phyloP scores from a whole-genome alignment of 2,113 vertebrate species.

The Mugil cephalus region DNA sequence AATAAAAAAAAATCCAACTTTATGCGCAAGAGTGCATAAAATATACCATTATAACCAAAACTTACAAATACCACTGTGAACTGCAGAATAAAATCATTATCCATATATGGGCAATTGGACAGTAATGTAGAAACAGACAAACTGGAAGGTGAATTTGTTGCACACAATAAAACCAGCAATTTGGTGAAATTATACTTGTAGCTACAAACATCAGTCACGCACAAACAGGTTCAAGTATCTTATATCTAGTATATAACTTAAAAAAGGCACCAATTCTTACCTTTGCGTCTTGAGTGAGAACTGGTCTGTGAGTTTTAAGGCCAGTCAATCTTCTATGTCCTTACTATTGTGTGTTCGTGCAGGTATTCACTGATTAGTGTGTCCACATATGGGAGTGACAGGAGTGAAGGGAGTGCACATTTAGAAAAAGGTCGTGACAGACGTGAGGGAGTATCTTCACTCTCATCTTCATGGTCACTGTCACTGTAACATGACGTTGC shows the following conservation, averaged over 20 bases:
- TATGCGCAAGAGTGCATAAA: background rate
- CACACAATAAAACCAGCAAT: background rate
- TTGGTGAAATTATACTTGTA: background rate
- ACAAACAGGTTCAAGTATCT: background rate
- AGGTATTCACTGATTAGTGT: background rate
- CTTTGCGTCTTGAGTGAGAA: conserved; percentile 16
- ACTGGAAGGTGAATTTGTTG: background rate
- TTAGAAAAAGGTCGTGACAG: conserved; percentile 34
- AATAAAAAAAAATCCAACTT: too few species aligned
- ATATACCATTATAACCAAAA: too few species aligned
- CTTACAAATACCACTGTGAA: too few species aligned
- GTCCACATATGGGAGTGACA: background rate
- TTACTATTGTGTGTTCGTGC: conserved; percentile 2
- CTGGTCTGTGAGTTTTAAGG: background rate
- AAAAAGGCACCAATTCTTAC: conserved; percentile 14
- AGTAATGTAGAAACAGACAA: too few species aligned
- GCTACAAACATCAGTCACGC: background rate
- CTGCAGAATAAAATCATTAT: too few species aligned
- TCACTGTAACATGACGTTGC: conserved; percentile 12
- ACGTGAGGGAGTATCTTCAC: conserved; percentile 35
- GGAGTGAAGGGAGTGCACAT: background rate
- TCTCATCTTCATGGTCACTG: conserved; percentile 39
- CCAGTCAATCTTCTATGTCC: background rate
- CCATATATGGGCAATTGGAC: too few species aligned
- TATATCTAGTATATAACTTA: background rate